Evolutionary conservation across 2,888 invertebrate genomes (phyloP).

Genomic region (Platycnemis pennipes): DNA sequence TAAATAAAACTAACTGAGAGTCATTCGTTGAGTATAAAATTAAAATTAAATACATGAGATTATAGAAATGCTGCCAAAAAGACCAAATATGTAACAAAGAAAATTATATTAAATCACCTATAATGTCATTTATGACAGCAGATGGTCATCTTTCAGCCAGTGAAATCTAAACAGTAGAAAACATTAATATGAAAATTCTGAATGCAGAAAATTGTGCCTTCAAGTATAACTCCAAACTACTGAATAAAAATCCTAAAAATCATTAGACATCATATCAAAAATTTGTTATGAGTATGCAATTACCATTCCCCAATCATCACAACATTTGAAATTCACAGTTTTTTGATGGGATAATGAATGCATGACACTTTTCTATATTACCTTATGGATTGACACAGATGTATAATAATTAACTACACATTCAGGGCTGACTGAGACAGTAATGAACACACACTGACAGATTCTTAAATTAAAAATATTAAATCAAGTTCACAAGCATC

Average conservation of each 20-base stretch:
- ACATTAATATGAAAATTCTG: background rate
- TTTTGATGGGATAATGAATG: background rate
- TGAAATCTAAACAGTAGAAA: background rate
- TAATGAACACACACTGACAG: constrained; percentile 43
- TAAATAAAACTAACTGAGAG: background rate
- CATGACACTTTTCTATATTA: background rate
- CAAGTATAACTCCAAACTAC: constrained; percentile 5
- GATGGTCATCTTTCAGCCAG: background rate
- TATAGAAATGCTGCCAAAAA: background rate
- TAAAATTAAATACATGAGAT: background rate
- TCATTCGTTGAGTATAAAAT: background rate
- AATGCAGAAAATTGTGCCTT: constrained; percentile 44
- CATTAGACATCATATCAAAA: constrained; percentile 8
- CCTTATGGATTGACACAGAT: constrained; percentile 42
- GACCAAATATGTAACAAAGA: background rate
- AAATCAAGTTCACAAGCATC: constrained; percentile 59
- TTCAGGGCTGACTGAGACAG: background rate
- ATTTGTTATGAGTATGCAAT: background rate
- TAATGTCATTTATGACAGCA: background rate
- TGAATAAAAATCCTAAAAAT: constrained; percentile 43
- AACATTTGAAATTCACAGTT: constrained; percentile 15
- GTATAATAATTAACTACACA: constrained; percentile 9
- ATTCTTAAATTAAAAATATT: constrained; percentile 48
- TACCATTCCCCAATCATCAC: background rate
- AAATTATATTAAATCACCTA: background rate